Conservation (phyloP, 2,888 invertebrate species). For the Ashinkailepas kermadecensis region DNA sequence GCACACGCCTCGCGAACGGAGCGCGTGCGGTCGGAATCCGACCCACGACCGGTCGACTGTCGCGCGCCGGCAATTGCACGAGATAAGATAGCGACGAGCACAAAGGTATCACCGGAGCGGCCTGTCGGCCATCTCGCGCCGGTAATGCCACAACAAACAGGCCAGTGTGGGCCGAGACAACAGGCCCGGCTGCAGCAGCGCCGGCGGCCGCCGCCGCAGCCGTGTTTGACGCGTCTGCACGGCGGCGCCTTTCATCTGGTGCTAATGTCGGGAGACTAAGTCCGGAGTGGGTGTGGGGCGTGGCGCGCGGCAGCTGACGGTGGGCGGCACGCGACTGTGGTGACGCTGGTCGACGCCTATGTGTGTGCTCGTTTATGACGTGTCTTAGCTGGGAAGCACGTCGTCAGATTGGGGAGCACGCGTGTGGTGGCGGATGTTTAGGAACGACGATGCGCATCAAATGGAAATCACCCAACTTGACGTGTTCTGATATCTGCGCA, state of each 20-base stretch:
- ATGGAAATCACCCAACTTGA: too few species aligned
- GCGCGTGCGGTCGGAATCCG: too few species aligned
- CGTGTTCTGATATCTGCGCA: too few species aligned
- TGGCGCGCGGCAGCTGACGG: not conserved
- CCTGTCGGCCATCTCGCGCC: not conserved
- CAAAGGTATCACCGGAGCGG: not conserved
- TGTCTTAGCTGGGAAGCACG: too few species aligned
- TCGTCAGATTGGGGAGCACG: too few species aligned
- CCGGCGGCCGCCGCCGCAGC: not conserved
- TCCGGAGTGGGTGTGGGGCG: too few species aligned
- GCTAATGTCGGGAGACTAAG: not conserved
- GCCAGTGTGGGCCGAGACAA: not conserved
- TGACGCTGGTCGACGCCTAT: too few species aligned
- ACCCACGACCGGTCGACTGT: too few species aligned
- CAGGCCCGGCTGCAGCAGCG: not conserved
- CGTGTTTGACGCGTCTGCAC: not conserved
- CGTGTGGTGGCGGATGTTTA: too few species aligned
- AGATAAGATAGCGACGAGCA: not conserved
- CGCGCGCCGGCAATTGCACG: not conserved
- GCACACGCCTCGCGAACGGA: too few species aligned
- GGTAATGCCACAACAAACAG: slow-evolving; percentile 7
- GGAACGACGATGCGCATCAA: too few species aligned
- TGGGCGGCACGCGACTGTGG: not conserved
- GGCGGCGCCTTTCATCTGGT: not conserved
- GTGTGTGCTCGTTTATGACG: too few species aligned